Conservation (phyloP, 2,797 vertebrate species). For the Sebastes miniatus region DNA sequence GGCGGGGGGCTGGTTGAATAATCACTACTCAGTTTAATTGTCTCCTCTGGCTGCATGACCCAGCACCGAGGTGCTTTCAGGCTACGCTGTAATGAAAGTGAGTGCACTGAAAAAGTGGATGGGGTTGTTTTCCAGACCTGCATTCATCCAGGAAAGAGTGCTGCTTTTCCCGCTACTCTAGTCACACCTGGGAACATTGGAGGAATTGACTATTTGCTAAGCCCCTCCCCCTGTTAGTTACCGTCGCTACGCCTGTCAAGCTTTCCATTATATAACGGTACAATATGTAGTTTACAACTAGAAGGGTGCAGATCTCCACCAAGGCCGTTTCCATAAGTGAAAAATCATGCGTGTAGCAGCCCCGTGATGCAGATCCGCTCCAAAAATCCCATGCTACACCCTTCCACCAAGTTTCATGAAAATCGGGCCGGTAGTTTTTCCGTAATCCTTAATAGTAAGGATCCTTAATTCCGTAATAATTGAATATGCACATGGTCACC, state of each 20-base stretch:
- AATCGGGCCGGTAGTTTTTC: no score
- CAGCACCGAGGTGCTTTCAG: slow-evolving; percentile 6
- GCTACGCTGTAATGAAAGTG: slow-evolving; percentile 45
- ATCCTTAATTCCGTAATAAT: no score
- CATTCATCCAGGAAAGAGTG: background rate
- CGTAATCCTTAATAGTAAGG: no score
- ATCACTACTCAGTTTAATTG: slow-evolving; percentile 70
- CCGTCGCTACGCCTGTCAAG: background rate
- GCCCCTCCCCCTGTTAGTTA: background rate
- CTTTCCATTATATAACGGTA: background rate
- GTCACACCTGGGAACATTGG: background rate
- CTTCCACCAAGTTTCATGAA: no score
- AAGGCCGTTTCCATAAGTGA: no score
- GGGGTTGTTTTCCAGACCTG: slow-evolving; percentile 15
- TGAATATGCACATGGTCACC: no score
- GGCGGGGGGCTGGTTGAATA: slow-evolving; percentile 52
- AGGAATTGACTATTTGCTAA: background rate
- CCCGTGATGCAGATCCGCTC: no score
- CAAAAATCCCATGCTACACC: no score
- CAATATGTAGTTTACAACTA: background rate
- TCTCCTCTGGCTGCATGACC: slow-evolving; percentile 44
- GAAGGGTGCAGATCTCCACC: background rate
- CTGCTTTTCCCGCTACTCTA: background rate
- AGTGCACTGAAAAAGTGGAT: slow-evolving; percentile 38
- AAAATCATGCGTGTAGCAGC: no score